These are phyloP conservation scores for Metalampra italica DNA, from an alignment of 2,888 invertebrate species.

Conservation along the genomic window DNA sequence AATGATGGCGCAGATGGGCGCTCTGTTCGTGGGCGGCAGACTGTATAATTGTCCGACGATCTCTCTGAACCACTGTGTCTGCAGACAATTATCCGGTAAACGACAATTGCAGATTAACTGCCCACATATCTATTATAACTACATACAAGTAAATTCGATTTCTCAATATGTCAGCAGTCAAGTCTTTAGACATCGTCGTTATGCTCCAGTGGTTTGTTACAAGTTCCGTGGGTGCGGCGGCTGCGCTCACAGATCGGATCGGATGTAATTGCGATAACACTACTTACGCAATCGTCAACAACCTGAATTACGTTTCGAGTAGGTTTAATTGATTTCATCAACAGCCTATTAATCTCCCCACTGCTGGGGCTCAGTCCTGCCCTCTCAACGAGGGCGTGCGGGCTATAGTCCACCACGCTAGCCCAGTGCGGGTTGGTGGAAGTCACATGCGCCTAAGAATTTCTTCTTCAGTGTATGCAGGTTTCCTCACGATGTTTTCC, in stretches of 20 bases:
- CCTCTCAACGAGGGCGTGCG: too few relatives aligned
- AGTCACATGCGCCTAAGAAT: too few relatives aligned
- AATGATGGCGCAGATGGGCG: slow-evolving; percentile 11
- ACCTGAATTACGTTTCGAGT: neutral
- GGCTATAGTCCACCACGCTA: too few relatives aligned
- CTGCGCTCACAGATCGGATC: slow-evolving; percentile 8
- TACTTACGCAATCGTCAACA: slow-evolving; percentile 8
- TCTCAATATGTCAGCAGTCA: slow-evolving; percentile 15
- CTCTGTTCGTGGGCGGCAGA: slow-evolving; percentile 32
- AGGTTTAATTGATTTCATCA: too few relatives aligned
- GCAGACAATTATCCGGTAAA: slow-evolving; percentile 40
- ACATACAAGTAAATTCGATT: slow-evolving; percentile 23
- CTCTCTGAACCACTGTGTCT: slow-evolving; percentile 23
- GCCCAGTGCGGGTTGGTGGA: too few relatives aligned
- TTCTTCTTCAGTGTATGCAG: too few relatives aligned
- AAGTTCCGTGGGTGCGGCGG: slow-evolving; percentile 33
- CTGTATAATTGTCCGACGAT: slow-evolving; percentile 33
- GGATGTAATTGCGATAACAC: slow-evolving; percentile 9
- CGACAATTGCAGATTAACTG: slow-evolving; percentile 30
- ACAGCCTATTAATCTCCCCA: too few relatives aligned
- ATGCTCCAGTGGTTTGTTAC: slow-evolving; percentile 29
- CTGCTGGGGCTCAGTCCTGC: too few relatives aligned
- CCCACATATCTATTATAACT: slow-evolving; percentile 34
- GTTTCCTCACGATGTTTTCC: too few relatives aligned
- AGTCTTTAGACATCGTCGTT: slow-evolving; percentile 14